These are phyloP conservation scores for Planiliza haematocheilus DNA, from an alignment of 2,113 vertebrate species.

Conservation along the genomic window DNA sequence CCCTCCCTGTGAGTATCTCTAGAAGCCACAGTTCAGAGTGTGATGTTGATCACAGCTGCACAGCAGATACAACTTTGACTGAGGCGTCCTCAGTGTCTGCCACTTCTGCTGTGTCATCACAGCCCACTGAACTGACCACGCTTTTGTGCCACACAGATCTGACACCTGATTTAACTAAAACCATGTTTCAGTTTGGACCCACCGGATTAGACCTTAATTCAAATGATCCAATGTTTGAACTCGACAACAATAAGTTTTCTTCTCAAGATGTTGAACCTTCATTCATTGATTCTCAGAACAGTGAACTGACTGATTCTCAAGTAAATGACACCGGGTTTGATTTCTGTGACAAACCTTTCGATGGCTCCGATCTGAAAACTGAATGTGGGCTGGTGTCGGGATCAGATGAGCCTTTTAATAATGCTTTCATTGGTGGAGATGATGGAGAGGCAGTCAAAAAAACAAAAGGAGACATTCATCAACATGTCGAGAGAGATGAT, in stretches of 20 bases:
- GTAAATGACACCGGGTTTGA: not conserved
- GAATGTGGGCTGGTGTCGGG: not conserved
- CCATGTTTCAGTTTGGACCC: not conserved
- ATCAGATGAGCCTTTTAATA: not conserved
- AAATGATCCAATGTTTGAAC: not conserved
- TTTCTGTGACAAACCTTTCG: not conserved
- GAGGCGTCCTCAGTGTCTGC: constrained; percentile 29
- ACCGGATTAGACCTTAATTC: constrained; percentile 14
- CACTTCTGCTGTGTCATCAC: not conserved
- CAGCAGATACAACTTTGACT: not conserved
- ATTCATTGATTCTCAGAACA: not conserved
- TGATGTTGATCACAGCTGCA: not conserved
- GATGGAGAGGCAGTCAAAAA: not conserved
- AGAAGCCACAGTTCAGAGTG: not conserved
- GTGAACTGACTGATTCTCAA: not conserved
- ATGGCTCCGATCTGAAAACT: not conserved
- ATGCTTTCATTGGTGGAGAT: not conserved
- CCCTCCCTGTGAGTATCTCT: constrained; percentile 16
- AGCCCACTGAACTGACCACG: constrained; percentile 6
- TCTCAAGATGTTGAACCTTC: not conserved
- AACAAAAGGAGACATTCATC: not conserved
- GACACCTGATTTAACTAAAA: not conserved
- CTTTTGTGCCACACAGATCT: not conserved
- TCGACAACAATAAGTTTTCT: not conserved
- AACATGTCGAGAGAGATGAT: not conserved